phyloP scores from a whole-genome alignment of 2,888 invertebrate genomes.

The Desoria tigrina region DNA sequence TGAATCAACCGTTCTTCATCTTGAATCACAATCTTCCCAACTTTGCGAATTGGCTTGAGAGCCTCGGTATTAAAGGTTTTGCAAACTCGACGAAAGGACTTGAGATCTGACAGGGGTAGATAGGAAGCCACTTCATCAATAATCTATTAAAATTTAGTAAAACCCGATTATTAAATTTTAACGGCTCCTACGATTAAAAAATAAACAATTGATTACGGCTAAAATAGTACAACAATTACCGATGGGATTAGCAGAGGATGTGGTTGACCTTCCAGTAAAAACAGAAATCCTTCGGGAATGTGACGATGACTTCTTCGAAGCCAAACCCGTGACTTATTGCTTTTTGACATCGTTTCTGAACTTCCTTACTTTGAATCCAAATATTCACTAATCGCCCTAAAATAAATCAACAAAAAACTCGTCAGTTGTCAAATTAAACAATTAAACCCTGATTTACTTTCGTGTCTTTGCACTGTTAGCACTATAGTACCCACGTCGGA shows the following conservation, averaged over 20 bases:
- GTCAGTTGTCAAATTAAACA: background rate
- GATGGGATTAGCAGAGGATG: constrained; percentile 45
- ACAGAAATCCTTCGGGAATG: constrained; percentile 43
- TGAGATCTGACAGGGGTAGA: constrained; percentile 43
- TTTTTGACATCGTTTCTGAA: background rate
- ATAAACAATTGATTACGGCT: too few relatives aligned
- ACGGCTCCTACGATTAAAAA: too few relatives aligned
- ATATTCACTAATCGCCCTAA: too few relatives aligned
- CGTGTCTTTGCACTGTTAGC: too few relatives aligned
- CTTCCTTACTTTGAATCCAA: background rate
- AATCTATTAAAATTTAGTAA: too few relatives aligned
- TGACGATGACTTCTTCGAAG: constrained; percentile 40
- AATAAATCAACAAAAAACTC: background rate
- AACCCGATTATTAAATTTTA: too few relatives aligned
- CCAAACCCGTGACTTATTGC: constrained; percentile 17
- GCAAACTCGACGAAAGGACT: constrained; percentile 42
- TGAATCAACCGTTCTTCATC: constrained; percentile 32
- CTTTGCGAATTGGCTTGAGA: constrained; percentile 30
- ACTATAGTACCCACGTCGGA: too few relatives aligned
- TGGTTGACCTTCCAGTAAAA: constrained; percentile 43
- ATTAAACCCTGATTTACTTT: background rate
- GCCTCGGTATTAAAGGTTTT: constrained; percentile 46
- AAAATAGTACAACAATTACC: constrained; percentile 29
- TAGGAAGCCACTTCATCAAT: constrained; percentile 38
- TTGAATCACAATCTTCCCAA: constrained; percentile 36